phyloP scores from a whole-genome alignment of 2,113 vertebrate genomes.

The Eidolon helvum region DNA sequence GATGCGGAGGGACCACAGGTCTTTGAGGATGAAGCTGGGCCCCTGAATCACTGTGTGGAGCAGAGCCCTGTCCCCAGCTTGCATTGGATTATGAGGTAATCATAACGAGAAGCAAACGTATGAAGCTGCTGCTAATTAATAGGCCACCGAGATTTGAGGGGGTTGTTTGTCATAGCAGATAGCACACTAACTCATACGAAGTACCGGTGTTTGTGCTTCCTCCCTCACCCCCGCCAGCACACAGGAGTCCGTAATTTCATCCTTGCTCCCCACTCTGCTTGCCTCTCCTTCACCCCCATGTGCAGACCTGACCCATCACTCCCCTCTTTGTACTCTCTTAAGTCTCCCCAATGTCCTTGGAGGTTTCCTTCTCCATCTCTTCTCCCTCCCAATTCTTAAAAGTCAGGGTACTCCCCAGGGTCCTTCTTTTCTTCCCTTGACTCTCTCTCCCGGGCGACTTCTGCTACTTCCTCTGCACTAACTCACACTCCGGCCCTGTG shows the following conservation, averaged over 20 bases:
- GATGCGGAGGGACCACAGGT: not conserved
- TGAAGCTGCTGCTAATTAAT: not conserved
- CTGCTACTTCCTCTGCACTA: not conserved
- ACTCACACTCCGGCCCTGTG: not conserved
- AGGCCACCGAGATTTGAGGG: not conserved
- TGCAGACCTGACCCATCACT: not conserved
- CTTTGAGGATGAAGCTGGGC: not conserved
- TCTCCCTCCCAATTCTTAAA: not conserved
- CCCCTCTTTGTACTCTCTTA: not conserved
- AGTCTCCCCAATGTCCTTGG: not conserved
- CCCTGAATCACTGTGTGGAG: not conserved
- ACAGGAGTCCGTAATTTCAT: not conserved
- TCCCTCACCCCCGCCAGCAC: not conserved
- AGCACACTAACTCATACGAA: not conserved
- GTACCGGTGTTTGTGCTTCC: not conserved
- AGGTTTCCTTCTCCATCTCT: not conserved
- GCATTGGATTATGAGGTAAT: too few relatives aligned
- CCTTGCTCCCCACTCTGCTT: rapidly evolving
- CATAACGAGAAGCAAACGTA: too few relatives aligned
- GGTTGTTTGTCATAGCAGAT: not conserved
- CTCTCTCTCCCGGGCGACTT: not conserved
- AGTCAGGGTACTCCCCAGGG: not conserved
- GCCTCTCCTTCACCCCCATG: not conserved
- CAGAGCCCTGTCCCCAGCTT: not conserved
- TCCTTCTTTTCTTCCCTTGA: not conserved